Evolutionary conservation across 2,113 vertebrate genomes (phyloP), one percentile per base, ranked within the genome.

Genomic region (Lanius ludovicianus): DNA sequence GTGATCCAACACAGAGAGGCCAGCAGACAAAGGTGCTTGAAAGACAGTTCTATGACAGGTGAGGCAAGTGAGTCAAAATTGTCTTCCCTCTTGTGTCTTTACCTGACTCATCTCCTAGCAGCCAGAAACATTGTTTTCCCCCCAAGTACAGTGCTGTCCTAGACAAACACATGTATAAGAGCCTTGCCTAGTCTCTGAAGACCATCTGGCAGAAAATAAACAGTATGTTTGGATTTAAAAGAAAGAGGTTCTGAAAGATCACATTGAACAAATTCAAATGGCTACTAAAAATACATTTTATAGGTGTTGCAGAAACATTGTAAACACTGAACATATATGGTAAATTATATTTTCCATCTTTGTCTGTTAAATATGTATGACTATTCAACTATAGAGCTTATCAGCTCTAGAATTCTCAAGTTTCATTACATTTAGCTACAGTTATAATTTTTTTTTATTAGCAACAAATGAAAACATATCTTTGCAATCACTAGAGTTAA

Each of bases 301-400:
- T 55, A 87, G 35, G 39, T 80, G 19, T 46, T 67, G 47, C 60
- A 84, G 65, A 81, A 89, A 71, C 19, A 52, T 67, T 91, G 50
- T 47, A 84, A 91, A 68, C 74, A 35, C 33, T 52, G 28, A 67
- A 64, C 44, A 44, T 60, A 68, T 71, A 56, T 31, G 16, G 35
- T 76, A 82, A 80, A 91, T 83, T 52, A 16, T 44, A 35, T 95
- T 91, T 95, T 82, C 70, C 47, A 53, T 67, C 49, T 93, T 94
- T 79, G 39, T 42, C 77, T 94, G 37, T 65, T 87, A 76, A 95
- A 96, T 94, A 91, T 89, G 44, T 84, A 87, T 82, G 74, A 78
- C 74, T 84, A 35, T 71, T 85, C 81, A 93, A 60, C 57, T 64
- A 13, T 55, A 49, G 8, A 80, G 55, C 31, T 77, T 92, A 90